phyloP scores from a whole-genome alignment of 2,888 invertebrate species.

The Melieria crassipennis region DNA sequence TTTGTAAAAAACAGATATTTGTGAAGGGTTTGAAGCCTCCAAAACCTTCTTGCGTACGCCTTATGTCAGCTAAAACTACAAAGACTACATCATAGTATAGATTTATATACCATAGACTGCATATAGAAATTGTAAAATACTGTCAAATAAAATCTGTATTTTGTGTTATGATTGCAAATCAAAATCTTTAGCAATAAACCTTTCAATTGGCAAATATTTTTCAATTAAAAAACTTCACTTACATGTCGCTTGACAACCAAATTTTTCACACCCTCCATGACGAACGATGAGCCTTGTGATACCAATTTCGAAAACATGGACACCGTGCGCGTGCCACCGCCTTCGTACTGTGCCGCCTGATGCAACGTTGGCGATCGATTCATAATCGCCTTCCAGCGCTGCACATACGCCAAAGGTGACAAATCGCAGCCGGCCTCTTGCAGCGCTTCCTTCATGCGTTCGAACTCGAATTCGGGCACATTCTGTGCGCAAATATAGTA shows the following conservation, averaged over 20 bases:
- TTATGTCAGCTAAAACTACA: no score
- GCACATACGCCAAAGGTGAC: conserved; percentile 86
- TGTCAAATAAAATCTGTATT: not conserved
- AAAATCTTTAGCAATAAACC: not conserved
- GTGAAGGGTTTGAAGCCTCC: no score
- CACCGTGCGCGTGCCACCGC: conserved; percentile 94
- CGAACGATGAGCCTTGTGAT: conserved; percentile 96
- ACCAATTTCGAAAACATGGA: conserved; percentile 99
- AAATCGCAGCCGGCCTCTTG: conserved; percentile 86
- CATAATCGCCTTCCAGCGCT: conserved; percentile 80
- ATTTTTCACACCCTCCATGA: conserved; percentile 99
- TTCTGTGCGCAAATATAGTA: conserved; percentile 87
- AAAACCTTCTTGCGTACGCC: no score
- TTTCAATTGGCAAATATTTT: conserved; percentile 5
- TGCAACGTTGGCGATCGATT: conserved; percentile 63
- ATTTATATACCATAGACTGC: no score
- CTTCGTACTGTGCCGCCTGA: conserved; percentile 85
- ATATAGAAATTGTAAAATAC: not conserved
- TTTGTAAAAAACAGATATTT: no score
- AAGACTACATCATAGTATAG: no score
- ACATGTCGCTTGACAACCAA: conserved; percentile 97
- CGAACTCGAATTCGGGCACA: conserved; percentile 83
- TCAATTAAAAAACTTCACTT: conserved; percentile 62
- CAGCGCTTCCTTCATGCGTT: conserved; percentile 83
- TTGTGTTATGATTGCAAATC: not conserved